These are phyloP conservation scores for Antidorcas marsupialis DNA, from an alignment of 2,113 vertebrate species.

Conservation along the genomic window DNA sequence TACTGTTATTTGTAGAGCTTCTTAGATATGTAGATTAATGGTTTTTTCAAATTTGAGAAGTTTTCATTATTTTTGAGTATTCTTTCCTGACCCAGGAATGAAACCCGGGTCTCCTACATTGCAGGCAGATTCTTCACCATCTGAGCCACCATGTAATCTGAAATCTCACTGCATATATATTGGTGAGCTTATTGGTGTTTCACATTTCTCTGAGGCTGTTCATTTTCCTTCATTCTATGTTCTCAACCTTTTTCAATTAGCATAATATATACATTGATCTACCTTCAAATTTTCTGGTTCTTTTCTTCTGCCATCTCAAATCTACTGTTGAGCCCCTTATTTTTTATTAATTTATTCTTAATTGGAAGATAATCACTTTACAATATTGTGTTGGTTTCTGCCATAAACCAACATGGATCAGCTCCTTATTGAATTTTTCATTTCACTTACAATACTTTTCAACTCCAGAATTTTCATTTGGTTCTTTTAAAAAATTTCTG, in stretches of 20 bases:
- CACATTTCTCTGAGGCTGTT: not conserved
- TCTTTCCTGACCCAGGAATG: not conserved
- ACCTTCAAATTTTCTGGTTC: not conserved
- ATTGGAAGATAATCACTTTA: not conserved
- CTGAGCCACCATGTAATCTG: not conserved
- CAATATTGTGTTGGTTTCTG: not conserved
- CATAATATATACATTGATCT: not conserved
- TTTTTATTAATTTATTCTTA: not conserved
- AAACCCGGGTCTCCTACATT: not conserved
- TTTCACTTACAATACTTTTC: constrained; percentile 21
- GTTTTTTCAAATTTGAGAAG: not conserved
- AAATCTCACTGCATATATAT: not conserved
- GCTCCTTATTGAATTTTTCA: not conserved
- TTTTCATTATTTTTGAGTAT: constrained; percentile 8
- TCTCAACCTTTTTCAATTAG: not conserved
- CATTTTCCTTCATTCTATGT: not conserved
- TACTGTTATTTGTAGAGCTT: constrained; percentile 12
- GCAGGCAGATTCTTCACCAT: not conserved
- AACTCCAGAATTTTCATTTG: not conserved
- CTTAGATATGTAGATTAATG: not conserved
- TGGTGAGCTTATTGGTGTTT: not conserved
- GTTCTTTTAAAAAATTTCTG: not conserved
- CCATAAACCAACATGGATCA: not conserved
- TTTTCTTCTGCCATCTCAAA: not conserved
- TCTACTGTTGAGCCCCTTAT: not conserved